Conservation (phyloP, 2,888 invertebrate species). For the Lycaena phlaeas region DNA sequence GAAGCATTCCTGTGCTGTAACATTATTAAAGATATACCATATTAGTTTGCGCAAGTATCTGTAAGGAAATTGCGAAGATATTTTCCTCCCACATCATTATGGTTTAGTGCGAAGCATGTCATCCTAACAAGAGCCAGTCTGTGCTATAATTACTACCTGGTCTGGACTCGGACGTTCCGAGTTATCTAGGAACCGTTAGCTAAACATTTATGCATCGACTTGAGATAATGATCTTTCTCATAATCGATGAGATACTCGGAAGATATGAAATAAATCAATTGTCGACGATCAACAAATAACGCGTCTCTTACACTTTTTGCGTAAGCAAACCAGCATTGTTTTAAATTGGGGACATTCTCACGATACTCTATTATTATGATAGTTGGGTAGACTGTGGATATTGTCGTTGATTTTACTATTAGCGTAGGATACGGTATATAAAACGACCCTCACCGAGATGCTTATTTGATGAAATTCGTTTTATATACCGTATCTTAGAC, state of each 20-base stretch:
- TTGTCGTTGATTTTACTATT: too few species aligned
- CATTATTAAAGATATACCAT: background rate
- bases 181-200: background rate
- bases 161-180: background rate
- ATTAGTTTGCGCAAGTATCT: background rate
- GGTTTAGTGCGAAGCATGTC: background rate
- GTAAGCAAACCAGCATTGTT: background rate
- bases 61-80: background rate
- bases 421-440: too few species aligned
- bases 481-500: too few species aligned
- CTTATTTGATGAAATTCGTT: too few species aligned
- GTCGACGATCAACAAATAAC: background rate
- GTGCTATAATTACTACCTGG: conserved; percentile 4
- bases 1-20: too few species aligned
- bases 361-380: background rate
- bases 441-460: too few species aligned
- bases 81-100: background rate
- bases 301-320: background rate
- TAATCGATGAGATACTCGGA: background rate
- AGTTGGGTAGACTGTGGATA: too few species aligned
- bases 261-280: background rate
- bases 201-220: background rate
- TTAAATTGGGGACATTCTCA: background rate
- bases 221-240: conserved; percentile 1
- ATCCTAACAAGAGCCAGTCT: conserved; percentile 4